Evolutionary conservation across 2,888 invertebrate species (phyloP).

Genomic region (Hypomecis punctinalis): DNA sequence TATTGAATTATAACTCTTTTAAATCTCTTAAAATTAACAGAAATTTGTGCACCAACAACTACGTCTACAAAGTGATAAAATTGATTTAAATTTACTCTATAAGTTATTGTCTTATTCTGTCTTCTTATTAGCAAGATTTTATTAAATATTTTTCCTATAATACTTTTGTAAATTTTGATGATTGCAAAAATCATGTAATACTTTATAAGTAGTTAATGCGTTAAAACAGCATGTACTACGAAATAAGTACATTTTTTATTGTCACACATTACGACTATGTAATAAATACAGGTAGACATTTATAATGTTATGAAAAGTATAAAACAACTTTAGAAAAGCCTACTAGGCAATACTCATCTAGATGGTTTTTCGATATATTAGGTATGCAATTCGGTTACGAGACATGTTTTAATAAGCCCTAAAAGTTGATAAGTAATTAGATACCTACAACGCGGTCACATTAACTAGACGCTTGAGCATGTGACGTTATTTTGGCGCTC

Average conservation of each 20-base stretch:
- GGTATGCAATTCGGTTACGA: conserved; percentile 10
- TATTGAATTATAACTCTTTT: conserved; percentile 37
- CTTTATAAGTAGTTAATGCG: conserved; percentile 12
- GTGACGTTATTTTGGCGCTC: too few species aligned
- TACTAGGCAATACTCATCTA: conserved; percentile 2
- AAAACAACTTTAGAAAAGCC: conserved; percentile 28
- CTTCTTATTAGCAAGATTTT: conserved; percentile 20
- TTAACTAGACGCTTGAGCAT: too few species aligned
- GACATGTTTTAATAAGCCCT: background rate
- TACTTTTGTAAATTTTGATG: conserved; percentile 29
- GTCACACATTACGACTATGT: conserved; percentile 33
- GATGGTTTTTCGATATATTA: background rate
- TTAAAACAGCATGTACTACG: conserved; percentile 29
- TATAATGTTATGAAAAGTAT: conserved; percentile 10
- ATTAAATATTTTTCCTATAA: conserved; percentile 31
- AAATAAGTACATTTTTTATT: conserved; percentile 33
- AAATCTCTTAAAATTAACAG: conserved; percentile 62
- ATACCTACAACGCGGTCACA: too few species aligned
- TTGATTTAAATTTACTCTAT: conserved; percentile 42
- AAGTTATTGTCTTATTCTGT: conserved; percentile 34
- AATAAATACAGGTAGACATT: background rate
- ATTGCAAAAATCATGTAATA: conserved; percentile 12
- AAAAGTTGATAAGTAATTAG: background rate
- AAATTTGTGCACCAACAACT: conserved; percentile 80
- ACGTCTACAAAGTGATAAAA: conserved; percentile 73